Evolutionary conservation across 1,140 invertebrate species (phyloP).

Genomic region (Philotrypesis tridentata): DNA sequence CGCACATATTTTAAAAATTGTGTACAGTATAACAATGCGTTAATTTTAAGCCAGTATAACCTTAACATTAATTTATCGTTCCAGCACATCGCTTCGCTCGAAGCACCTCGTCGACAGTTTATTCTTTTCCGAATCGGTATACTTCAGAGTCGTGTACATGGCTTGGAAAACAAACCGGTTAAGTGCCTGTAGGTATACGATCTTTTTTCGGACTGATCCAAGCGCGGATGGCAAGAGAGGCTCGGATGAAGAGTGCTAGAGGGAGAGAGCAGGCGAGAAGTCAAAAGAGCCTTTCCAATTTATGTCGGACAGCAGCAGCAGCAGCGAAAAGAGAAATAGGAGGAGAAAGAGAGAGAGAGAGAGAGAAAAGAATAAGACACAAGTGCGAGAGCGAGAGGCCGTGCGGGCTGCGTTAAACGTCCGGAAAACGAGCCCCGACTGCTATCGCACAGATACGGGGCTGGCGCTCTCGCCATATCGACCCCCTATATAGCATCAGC

Average conservation of each 20-base stretch:
- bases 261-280: background rate
- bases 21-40: too few relatives aligned
- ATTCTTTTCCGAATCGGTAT: too few relatives aligned
- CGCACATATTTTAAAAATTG: too few relatives aligned
- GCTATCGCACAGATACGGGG: background rate
- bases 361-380: background rate
- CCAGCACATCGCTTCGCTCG: too few relatives aligned
- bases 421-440: conserved; percentile 2
- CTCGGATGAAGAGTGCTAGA: background rate
- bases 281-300: conserved; percentile 22
- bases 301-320: background rate
- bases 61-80: too few relatives aligned
- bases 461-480: background rate
- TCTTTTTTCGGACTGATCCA: too few relatives aligned
- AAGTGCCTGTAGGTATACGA: too few relatives aligned
- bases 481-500: background rate
- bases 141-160: too few relatives aligned
- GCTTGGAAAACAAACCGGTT: too few relatives aligned
- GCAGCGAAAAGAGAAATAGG: conserved; percentile 14
- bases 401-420: background rate
- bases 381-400: background rate
- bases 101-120: too few relatives aligned
- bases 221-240: background rate
- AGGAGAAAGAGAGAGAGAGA: background rate
- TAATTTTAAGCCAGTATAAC: too few relatives aligned